Conservation (phyloP, 1,140 invertebrate genomes). For the Drosophila persimilis region DNA sequence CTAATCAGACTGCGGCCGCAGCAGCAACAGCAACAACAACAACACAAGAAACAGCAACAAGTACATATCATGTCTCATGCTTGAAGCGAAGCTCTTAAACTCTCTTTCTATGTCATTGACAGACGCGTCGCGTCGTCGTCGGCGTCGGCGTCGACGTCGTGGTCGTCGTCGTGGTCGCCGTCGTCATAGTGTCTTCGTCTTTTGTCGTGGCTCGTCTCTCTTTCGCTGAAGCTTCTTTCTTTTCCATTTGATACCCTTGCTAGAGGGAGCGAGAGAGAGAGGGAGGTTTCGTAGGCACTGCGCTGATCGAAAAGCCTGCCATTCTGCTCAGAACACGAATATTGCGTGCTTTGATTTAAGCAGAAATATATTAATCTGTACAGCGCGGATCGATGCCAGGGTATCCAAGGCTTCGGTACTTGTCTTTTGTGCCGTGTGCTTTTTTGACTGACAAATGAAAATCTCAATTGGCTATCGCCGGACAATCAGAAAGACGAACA, state of each 20-base stretch:
- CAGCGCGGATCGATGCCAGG: too few relatives aligned
- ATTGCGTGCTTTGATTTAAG: too few relatives aligned
- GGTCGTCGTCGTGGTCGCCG: background rate
- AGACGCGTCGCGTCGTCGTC: constrained; percentile 56
- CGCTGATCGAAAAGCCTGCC: too few relatives aligned
- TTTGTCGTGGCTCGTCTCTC: constrained; percentile 36
- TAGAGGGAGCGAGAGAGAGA: too few relatives aligned
- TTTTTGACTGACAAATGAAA: constrained; percentile 79
- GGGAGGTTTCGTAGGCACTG: too few relatives aligned
- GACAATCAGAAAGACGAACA: constrained; percentile 72
- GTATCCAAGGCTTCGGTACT: too few relatives aligned
- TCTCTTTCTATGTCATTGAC: constrained; percentile 80
- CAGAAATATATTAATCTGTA: too few relatives aligned
- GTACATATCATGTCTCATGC: constrained; percentile 68
- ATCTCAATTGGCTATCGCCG: constrained; percentile 79
- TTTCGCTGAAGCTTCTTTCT: constrained; percentile 9
- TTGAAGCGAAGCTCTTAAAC: constrained; percentile 46
- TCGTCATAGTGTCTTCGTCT: constrained; percentile 21
- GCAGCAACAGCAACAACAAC: constrained; percentile 14
- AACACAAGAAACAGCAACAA: constrained; percentile 41
- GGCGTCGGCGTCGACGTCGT: too few relatives aligned
- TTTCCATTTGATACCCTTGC: too few relatives aligned
- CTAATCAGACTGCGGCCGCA: constrained; percentile 68
- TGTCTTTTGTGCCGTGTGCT: background rate
- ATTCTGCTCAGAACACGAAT: too few relatives aligned